Percentiles rank a stretch among this genome's conserved stretches.
phyloP scores from a whole-genome alignment of 2,113 vertebrate species.

The Arvicanthis niloticus region DNA sequence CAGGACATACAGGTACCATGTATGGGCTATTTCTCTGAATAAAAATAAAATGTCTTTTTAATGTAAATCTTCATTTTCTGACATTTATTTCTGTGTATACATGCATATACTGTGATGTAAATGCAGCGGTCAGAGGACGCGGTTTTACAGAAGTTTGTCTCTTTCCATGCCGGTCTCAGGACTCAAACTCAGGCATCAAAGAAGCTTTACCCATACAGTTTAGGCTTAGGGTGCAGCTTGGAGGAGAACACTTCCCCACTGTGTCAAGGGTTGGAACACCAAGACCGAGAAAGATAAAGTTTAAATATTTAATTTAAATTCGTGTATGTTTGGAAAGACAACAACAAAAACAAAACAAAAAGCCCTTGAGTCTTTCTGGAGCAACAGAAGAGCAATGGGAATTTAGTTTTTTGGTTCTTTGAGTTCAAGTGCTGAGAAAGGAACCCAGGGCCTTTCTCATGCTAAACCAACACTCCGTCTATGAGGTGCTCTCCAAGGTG shows the following conservation, averaged over 20 bases:
- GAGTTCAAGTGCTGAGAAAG: background rate
- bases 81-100: background rate
- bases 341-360: background rate
- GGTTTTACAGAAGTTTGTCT: background rate
- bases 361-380: background rate
- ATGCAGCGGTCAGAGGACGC: background rate
- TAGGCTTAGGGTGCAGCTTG: background rate
- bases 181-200: background rate
- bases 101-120: background rate
- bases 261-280: background rate
- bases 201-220: background rate
- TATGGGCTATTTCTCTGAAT: background rate
- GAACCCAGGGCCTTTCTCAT: background rate
- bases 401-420: background rate
- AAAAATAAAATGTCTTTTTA: background rate
- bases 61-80: background rate
- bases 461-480: too few relatives aligned
- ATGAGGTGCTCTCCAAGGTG: background rate
- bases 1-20: background rate
- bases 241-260: background rate
- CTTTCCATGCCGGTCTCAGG: background rate
- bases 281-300: background rate
- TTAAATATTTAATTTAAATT: background rate
- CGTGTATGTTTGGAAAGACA: background rate
- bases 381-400: background rate